Evolutionary conservation across 1,140 invertebrate species (phyloP).

Genomic region (Pachyrhynchus sulphureomaculatus): DNA sequence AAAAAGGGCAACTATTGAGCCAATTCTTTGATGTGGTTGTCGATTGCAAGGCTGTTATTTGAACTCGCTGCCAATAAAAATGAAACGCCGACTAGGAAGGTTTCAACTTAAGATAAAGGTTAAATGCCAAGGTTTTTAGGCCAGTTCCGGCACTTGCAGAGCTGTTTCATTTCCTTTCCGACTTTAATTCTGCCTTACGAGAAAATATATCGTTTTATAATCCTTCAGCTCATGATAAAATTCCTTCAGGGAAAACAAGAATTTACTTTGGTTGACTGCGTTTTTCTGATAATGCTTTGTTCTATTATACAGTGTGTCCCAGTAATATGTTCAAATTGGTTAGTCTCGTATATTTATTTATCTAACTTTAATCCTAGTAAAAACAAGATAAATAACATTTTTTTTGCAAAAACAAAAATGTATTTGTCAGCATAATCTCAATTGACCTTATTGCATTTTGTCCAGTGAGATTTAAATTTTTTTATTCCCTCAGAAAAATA

Average conservation of each 20-base stretch:
- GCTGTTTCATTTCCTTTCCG: constrained; percentile 18
- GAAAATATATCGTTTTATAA: constrained; percentile 27
- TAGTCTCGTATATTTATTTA: too few species aligned
- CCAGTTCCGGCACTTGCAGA: constrained; percentile 12
- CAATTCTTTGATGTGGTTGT: constrained; percentile 2
- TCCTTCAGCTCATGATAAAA: constrained; percentile 2
- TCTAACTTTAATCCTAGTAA: too few species aligned
- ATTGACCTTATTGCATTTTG: too few species aligned
- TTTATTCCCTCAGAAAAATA: too few species aligned
- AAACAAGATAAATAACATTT: too few species aligned
- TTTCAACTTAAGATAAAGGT: constrained; percentile 22
- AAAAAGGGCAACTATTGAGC: not conserved
- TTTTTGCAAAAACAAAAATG: too few species aligned
- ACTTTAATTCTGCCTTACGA: constrained; percentile 14
- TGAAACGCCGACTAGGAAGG: constrained; percentile 10
- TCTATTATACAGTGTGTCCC: too few species aligned
- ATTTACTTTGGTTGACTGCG: constrained; percentile 4
- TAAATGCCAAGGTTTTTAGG: constrained; percentile 11
- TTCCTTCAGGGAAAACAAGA: not conserved
- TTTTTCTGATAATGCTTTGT: too few species aligned
- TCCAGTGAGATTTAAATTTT: too few species aligned
- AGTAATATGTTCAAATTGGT: too few species aligned
- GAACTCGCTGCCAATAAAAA: constrained; percentile 15
- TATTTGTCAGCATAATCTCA: too few species aligned
- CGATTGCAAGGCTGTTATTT: constrained; percentile 5